phyloP scores from a whole-genome alignment of 2,797 vertebrate genomes.

The Poecile montanus region DNA sequence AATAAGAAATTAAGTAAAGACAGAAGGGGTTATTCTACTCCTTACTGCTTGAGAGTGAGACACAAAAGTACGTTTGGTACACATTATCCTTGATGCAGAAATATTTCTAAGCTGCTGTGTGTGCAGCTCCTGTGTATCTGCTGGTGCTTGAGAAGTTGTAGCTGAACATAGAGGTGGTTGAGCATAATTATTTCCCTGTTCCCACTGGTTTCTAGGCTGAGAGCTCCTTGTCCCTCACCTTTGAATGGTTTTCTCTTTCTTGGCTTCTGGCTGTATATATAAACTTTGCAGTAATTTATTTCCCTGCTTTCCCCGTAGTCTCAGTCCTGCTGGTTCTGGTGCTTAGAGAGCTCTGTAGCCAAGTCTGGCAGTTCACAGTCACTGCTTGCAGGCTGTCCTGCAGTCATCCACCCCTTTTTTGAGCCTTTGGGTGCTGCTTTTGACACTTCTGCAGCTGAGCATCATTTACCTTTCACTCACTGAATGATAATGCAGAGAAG shows the following conservation, averaged over 20 bases:
- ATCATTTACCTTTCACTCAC: background rate
- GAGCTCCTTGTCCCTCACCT: background rate
- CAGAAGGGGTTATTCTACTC: background rate
- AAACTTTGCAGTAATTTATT: background rate
- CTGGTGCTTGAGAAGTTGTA: background rate
- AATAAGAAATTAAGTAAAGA: background rate
- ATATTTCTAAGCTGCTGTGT: background rate
- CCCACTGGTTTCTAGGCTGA: background rate
- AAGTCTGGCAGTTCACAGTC: background rate
- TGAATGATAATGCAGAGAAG: background rate
- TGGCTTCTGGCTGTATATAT: background rate
- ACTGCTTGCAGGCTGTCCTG: background rate
- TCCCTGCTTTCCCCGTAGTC: background rate
- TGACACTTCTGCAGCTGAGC: background rate
- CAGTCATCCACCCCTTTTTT: background rate
- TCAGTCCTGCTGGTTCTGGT: background rate
- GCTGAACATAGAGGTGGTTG: background rate
- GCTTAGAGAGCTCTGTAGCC: background rate
- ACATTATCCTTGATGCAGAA: background rate
- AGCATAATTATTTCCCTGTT: background rate
- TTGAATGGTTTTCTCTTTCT: background rate
- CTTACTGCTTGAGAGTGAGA: background rate
- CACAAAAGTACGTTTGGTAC: background rate
- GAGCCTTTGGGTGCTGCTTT: background rate
- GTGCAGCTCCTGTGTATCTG: background rate